These are phyloP conservation scores for Arvicanthis niloticus DNA, from an alignment of 2,113 vertebrate species.

Conservation along the genomic window DNA sequence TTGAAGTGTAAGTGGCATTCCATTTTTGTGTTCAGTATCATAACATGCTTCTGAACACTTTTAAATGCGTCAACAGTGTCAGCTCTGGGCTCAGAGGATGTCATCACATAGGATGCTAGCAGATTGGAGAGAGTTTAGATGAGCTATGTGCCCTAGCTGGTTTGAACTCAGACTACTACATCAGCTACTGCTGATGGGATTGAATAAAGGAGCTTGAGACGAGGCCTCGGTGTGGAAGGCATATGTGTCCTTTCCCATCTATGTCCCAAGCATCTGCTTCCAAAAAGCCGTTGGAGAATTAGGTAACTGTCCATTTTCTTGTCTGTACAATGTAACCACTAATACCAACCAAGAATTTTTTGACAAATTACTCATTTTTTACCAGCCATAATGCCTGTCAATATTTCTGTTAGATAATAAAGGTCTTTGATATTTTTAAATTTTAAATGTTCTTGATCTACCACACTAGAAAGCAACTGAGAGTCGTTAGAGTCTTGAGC, in stretches of 20 bases:
- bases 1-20: background rate
- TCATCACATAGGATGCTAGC: background rate
- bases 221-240: background rate
- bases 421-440: background rate
- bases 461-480: background rate
- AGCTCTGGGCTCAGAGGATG: background rate
- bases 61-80: background rate
- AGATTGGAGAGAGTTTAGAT: background rate
- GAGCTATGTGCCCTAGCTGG: background rate
- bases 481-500: background rate
- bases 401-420: background rate
- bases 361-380: background rate
- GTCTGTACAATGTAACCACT: background rate
- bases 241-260: background rate
- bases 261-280: background rate
- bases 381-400: background rate
- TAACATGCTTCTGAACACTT: background rate
- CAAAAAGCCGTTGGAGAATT: background rate
- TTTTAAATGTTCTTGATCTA: background rate
- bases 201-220: background rate
- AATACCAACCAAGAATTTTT: background rate
- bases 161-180: background rate
- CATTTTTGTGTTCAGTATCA: background rate
- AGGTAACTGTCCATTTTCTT: conserved; percentile 12
- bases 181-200: background rate